Evolutionary conservation across 2,797 vertebrate species (phyloP).

Genomic region (Diglossa cyanea): DNA sequence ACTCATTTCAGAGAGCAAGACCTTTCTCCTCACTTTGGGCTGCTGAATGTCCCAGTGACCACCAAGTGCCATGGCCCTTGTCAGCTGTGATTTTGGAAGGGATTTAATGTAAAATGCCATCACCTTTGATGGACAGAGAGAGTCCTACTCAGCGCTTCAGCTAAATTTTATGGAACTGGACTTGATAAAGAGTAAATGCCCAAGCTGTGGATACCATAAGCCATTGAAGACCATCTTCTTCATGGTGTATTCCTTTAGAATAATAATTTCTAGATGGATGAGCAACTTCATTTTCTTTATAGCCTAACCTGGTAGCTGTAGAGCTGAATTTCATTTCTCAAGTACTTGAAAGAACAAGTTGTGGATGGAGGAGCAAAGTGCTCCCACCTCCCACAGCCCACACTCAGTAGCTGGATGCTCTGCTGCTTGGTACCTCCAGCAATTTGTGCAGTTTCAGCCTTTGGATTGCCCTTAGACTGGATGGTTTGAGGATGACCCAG

Average conservation of each 20-base stretch:
- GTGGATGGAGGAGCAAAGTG: not conserved
- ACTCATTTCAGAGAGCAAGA: not conserved
- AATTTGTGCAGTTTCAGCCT: not conserved
- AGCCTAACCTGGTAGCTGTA: not conserved
- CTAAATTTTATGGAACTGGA: not conserved
- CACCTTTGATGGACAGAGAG: not conserved
- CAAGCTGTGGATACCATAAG: not conserved
- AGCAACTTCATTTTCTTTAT: not conserved
- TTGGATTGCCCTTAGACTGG: not conserved
- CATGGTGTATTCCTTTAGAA: not conserved
- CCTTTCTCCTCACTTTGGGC: not conserved
- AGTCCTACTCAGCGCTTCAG: not conserved
- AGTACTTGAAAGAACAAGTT: not conserved
- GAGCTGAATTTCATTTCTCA: not conserved
- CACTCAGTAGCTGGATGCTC: not conserved
- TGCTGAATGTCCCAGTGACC: not conserved
- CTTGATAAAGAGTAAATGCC: not conserved
- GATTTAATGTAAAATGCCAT: not conserved
- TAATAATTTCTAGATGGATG: not conserved
- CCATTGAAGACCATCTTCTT: not conserved
- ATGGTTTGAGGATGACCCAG: not conserved
- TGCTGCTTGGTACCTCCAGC: not conserved
- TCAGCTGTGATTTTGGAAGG: not conserved
- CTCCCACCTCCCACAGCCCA: not conserved
- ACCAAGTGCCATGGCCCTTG: not conserved